Evolutionary conservation across 2,113 vertebrate species (phyloP), one percentile per base, ranked within the genome.

Genomic region (Brachyhypopomus gauderio): DNA sequence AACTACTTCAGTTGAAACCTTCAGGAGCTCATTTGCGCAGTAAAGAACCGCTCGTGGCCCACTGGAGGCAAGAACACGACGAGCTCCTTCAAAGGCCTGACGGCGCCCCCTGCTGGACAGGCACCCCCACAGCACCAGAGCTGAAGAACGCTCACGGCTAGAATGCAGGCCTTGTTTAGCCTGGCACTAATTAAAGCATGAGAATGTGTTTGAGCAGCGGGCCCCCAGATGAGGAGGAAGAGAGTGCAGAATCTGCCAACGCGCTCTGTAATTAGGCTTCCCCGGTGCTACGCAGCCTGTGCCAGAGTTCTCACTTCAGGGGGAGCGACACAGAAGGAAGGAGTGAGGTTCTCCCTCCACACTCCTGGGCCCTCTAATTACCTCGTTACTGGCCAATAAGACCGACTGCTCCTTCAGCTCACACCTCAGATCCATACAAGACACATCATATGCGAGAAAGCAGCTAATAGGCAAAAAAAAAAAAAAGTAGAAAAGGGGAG

Each of bases 191-290:
- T 94, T 92, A 93, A 88, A 90, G 89, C 88, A 90, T 52, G 87
- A 89, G 83, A 91, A 89, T 91, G 91, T 89, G 89, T 90, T 89
- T 88, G 90, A 92, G 90, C 93, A 93, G 91, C 92, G 89, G 91
- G 91, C 90, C 89, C 91, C 91, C 93, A 93, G 91, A 93, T 93
- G 92, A 93, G 88, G 91, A 92, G 91, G 89, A 91, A 93, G 89
- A 92, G 87, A 90, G 86, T 90, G 92, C 92, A 93, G 92, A 83
- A 93, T 92, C 91, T 88, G 87, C 89, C 89, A 86, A 72, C 89
- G 88, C 88, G 79, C 86, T 91, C 91, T 93, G 89, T 93, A 93
- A 93, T 93, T 93, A 93, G 78, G 85, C 88, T 92, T 90, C 89
- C 87, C 89, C 88, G 88, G 89, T 85, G 86, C 87, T 89, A 88